phyloP scores from a whole-genome alignment of 2,888 invertebrate species.

The Trichopria drosophilae region DNA sequence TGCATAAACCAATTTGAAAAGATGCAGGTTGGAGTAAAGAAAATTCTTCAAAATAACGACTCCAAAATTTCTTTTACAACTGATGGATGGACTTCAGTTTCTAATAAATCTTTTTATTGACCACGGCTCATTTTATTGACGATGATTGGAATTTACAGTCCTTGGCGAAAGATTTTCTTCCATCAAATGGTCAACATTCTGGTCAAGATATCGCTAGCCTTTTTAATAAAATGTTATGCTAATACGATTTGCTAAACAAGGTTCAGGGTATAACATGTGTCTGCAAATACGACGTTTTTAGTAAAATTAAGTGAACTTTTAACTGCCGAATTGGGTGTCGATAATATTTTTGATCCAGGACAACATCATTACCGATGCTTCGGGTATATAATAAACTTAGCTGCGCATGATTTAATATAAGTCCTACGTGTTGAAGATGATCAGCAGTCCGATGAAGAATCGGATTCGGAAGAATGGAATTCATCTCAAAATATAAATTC shows the following conservation, averaged over 20 bases:
- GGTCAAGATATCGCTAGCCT: slow-evolving; percentile 28
- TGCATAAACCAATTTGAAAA: too few species aligned
- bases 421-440: too few species aligned
- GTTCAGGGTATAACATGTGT: slow-evolving; percentile 26
- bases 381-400: too few species aligned
- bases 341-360: too few species aligned
- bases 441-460: too few species aligned
- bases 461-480: too few species aligned
- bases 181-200: slow-evolving; percentile 26
- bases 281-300: too few species aligned
- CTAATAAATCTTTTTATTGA: slow-evolving; percentile 21
- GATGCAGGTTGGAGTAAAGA: neutral
- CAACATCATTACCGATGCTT: too few species aligned
- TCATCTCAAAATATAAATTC: too few species aligned
- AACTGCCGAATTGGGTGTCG: too few species aligned
- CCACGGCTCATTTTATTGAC: slow-evolving; percentile 33
- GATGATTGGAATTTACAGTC: slow-evolving; percentile 31
- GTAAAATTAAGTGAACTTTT: too few species aligned
- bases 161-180: slow-evolving; percentile 33
- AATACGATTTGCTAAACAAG: slow-evolving; percentile 14
- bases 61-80: neutral
- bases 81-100: slow-evolving; percentile 2
- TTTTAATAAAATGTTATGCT: slow-evolving; percentile 18
- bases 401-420: too few species aligned
- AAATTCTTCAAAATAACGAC: neutral